These are phyloP conservation scores for Drosophila rellima DNA, from an alignment of 2,888 invertebrate species.

Conservation along the genomic window DNA sequence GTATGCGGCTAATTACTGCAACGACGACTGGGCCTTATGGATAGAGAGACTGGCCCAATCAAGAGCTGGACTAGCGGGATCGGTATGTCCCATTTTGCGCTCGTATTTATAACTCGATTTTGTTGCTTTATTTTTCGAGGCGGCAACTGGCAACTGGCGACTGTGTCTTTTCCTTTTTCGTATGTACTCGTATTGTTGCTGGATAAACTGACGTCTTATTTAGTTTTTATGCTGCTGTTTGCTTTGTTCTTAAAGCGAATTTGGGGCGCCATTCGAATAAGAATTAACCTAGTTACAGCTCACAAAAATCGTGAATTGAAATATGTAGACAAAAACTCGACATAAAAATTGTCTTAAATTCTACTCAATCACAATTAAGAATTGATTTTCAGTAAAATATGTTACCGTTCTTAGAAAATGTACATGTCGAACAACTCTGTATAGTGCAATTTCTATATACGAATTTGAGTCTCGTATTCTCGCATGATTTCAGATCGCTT, in stretches of 20 bases:
- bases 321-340: too few relatives aligned
- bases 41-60: constrained; percentile 1
- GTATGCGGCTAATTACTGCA: constrained; percentile 60
- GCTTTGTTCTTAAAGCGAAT: constrained; percentile 17
- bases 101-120: constrained; percentile 58
- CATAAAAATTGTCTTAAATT: too few relatives aligned
- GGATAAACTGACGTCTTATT: constrained; percentile 42
- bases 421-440: background rate
- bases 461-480: background rate
- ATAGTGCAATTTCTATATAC: background rate
- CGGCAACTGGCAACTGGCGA: constrained; percentile 1
- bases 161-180: constrained; percentile 21
- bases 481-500: background rate
- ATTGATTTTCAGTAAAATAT: background rate
- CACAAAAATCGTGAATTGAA: background rate
- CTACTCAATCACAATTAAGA: background rate
- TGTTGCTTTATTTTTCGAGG: constrained; percentile 25
- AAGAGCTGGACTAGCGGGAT: constrained; percentile 4
- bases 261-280: constrained; percentile 24
- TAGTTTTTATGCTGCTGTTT: constrained; percentile 27
- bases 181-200: constrained; percentile 19
- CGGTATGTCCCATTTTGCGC: constrained; percentile 46
- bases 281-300: constrained; percentile 41
- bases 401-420: background rate
- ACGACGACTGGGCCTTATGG: constrained; percentile 8